phyloP scores from a whole-genome alignment of 2,797 vertebrate genomes.

The Ficedula albicollis region DNA sequence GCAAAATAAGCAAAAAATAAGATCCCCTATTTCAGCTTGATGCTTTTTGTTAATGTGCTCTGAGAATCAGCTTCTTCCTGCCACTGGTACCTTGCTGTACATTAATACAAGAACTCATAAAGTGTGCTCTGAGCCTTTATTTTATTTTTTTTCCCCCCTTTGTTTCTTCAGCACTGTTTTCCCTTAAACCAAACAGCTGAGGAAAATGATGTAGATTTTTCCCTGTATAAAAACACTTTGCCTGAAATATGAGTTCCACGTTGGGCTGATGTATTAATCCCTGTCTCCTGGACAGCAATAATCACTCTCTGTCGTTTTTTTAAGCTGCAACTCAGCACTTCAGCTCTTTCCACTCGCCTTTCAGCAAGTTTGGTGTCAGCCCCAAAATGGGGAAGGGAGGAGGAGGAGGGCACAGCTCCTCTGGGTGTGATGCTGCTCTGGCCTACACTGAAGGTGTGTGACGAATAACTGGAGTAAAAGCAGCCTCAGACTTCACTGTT shows the following conservation, averaged over 20 bases:
- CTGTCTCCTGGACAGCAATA: conserved; percentile 26
- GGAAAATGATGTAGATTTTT: conserved; percentile 17
- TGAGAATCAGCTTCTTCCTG: not conserved
- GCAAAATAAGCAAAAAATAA: not conserved
- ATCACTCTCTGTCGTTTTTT: not conserved
- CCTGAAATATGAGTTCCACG: not conserved
- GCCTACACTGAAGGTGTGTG: not conserved
- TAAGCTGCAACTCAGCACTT: conserved; percentile 38
- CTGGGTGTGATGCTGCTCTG: not conserved
- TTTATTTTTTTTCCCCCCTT: not conserved
- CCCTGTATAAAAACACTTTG: not conserved
- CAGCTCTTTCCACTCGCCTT: not conserved
- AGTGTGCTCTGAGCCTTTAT: not conserved
- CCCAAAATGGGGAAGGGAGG: not conserved
- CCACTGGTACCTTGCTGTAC: not conserved
- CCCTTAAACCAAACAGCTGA: not conserved
- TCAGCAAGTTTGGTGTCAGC: not conserved
- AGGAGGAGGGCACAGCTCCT: not conserved
- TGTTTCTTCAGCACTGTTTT: not conserved
- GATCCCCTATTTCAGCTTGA: not conserved
- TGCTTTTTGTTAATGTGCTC: not conserved
- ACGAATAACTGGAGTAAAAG: not conserved
- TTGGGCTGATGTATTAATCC: conserved; percentile 41
- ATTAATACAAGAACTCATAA: not conserved
- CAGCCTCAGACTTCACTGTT: not conserved